These are phyloP conservation scores for Globodera ellingtonae DNA, from an alignment of 1,140 invertebrate species.

Conservation along the genomic window DNA sequence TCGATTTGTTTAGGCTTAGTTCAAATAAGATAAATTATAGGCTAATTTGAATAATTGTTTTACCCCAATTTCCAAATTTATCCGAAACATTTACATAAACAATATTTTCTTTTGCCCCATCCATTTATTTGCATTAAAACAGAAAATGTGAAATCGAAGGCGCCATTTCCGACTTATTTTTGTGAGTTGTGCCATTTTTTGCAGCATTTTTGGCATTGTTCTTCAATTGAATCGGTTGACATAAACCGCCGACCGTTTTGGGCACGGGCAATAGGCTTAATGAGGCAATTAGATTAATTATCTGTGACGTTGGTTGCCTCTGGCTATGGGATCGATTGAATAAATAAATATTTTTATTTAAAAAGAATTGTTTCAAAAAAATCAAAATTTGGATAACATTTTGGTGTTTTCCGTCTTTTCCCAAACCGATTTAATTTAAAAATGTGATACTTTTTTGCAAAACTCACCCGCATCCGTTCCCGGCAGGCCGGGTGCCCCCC, in stretches of 20 bases:
- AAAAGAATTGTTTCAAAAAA: too few species aligned
- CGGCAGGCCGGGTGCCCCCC: conserved; percentile 10
- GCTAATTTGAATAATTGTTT: too few species aligned
- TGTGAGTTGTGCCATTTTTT: conserved; percentile 4
- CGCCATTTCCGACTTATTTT: background rate
- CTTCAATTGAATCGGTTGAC: conserved; percentile 4
- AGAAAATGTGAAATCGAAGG: too few species aligned
- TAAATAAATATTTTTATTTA: background rate
- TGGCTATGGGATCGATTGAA: background rate
- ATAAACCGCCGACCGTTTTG: conserved; percentile 21
- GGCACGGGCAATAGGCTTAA: conserved; percentile 24
- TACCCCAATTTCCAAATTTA: too few species aligned
- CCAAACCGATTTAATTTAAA: background rate
- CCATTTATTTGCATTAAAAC: too few species aligned
- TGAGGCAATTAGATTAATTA: background rate
- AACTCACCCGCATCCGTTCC: conserved; percentile 17
- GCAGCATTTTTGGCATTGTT: background rate
- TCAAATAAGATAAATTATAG: too few species aligned
- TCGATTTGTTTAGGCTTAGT: too few species aligned
- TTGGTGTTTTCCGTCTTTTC: too few species aligned
- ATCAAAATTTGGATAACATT: too few species aligned
- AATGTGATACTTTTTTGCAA: background rate
- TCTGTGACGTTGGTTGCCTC: background rate
- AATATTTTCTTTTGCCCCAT: too few species aligned
- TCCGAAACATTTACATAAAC: too few species aligned